Percentiles rank a stretch among this genome's conserved stretches.
Evolutionary conservation across 2,113 vertebrate species (phyloP).

Genomic region (Lepus europaeus): DNA sequence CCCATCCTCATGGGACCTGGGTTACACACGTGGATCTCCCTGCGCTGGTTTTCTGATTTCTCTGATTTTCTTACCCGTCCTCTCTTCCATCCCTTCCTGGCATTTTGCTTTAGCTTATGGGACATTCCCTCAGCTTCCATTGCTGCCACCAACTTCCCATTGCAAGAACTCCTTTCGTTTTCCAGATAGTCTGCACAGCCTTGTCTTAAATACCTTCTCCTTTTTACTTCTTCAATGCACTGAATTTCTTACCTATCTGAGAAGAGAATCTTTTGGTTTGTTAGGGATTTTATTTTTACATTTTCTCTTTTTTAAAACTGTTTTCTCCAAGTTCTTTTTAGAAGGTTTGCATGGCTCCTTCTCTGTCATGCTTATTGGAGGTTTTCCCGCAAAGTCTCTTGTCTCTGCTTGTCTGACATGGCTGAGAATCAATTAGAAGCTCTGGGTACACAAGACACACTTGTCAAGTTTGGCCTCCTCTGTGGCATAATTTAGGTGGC

Average conservation of each 20-base stretch:
- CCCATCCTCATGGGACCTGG: neutral
- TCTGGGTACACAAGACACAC: neutral
- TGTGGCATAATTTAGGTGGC: neutral
- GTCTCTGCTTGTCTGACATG: neutral
- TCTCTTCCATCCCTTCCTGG: neutral
- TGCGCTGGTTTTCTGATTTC: neutral
- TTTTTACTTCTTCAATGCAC: neutral
- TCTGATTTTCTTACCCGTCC: neutral
- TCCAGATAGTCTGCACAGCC: neutral
- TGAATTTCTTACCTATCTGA: neutral
- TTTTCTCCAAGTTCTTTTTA: neutral
- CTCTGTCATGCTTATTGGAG: neutral
- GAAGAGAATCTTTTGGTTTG: neutral
- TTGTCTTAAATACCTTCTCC: neutral
- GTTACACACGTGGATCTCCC: rapidly evolving
- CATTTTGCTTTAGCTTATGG: neutral
- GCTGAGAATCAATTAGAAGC: neutral
- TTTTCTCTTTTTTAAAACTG: neutral
- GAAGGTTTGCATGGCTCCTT: neutral
- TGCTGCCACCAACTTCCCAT: slow-evolving; percentile 11
- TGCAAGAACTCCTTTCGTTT: neutral
- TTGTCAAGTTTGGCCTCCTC: neutral
- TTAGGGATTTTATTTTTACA: neutral
- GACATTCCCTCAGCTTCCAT: neutral
- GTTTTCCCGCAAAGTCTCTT: neutral